These are phyloP conservation scores for Chymomyza costata DNA, from an alignment of 1,140 invertebrate genomes.

Conservation along the genomic window DNA sequence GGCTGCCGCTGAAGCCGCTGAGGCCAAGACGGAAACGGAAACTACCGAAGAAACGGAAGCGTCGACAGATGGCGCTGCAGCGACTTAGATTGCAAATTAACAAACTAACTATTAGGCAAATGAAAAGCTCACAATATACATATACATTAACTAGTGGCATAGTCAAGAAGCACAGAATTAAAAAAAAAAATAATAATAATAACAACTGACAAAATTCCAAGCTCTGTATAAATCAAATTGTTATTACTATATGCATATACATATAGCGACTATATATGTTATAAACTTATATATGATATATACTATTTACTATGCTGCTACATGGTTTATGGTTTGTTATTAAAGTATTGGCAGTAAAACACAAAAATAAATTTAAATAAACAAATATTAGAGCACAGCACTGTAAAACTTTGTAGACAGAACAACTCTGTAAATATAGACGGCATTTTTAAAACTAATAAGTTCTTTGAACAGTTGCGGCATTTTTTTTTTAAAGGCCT, in stretches of 20 bases:
- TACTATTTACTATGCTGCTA: constrained; percentile 41
- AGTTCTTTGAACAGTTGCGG: no score
- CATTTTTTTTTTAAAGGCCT: no score
- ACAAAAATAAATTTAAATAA: constrained; percentile 10
- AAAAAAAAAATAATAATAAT: not conserved
- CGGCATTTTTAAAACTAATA: constrained; percentile 24
- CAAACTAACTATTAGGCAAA: not conserved
- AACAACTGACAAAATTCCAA: not conserved
- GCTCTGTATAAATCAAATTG: not conserved
- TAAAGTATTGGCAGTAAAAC: constrained; percentile 10
- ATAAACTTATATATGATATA: constrained; percentile 22
- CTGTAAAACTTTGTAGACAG: constrained; percentile 11
- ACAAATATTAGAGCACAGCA: constrained; percentile 26
- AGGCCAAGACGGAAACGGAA: constrained; percentile 16
- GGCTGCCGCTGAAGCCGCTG: constrained; percentile 25
- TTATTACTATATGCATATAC: constrained; percentile 17
- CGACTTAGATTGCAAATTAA: constrained; percentile 28
- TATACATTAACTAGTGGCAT: not conserved
- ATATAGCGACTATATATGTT: constrained; percentile 30
- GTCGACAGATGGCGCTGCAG: constrained; percentile 17
- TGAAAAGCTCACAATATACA: not conserved
- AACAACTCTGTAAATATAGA: constrained; percentile 31
- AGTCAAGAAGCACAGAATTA: no score
- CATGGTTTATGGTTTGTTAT: constrained; percentile 25
- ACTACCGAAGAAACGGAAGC: constrained; percentile 39